phyloP scores from a whole-genome alignment of 2,888 invertebrate species.

The Ophion ventricosus region DNA sequence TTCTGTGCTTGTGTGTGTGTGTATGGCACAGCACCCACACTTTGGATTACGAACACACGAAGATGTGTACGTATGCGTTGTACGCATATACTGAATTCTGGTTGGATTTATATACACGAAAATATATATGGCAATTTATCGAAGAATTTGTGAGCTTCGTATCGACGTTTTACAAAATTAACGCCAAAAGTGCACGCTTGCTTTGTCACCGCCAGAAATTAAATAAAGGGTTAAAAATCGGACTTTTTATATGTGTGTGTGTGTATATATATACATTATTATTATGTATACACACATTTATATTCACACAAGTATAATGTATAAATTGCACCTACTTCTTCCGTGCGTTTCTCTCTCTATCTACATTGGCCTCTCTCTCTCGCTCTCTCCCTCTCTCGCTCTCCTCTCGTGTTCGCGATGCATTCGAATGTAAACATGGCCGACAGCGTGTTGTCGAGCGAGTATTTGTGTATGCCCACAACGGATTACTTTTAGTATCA shows the following conservation, averaged over 20 bases:
- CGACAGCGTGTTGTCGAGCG: constrained; percentile 79
- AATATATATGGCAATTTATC: background rate
- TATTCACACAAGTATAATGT: background rate
- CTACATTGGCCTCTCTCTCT: background rate
- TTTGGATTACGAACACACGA: background rate
- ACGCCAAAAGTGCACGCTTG: background rate
- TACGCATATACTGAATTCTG: background rate
- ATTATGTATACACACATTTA: background rate
- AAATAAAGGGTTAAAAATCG: background rate
- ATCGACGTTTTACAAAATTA: background rate
- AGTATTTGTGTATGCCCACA: constrained; percentile 75
- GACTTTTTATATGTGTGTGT: background rate
- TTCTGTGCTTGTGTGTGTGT: background rate
- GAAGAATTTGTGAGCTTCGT: background rate
- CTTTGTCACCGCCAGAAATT: background rate
- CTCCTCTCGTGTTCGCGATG: constrained; percentile 64
- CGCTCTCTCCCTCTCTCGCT: constrained; percentile 32
- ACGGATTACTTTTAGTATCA: constrained; percentile 65
- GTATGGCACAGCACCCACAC: background rate
- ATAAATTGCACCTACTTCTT: constrained; percentile 3
- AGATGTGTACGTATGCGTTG: background rate
- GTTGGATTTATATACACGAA: background rate
- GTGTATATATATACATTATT: background rate
- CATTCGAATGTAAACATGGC: constrained; percentile 81
- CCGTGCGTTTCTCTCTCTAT: constrained; percentile 1